Evolutionary conservation across 2,113 vertebrate species (phyloP).

Genomic region (Centropus bengalensis): DNA sequence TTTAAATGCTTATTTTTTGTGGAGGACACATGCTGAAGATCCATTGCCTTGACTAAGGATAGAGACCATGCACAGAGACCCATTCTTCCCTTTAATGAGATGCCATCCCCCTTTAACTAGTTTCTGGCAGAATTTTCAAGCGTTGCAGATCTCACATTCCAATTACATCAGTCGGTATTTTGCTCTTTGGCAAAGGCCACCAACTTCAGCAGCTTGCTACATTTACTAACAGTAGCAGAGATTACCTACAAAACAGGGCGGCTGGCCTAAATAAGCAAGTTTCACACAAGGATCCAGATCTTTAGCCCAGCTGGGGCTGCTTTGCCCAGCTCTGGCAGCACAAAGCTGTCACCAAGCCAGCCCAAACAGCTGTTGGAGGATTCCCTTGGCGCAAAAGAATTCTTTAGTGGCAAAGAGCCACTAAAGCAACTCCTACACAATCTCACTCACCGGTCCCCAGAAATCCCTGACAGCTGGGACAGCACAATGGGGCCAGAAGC

Average conservation of each 20-base stretch:
- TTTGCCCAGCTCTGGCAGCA: slow-evolving; percentile 57
- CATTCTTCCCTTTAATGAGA: slow-evolving; percentile 64
- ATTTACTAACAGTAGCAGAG: slow-evolving; percentile 45
- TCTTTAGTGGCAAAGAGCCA: slow-evolving; percentile 71
- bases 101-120: slow-evolving; percentile 54
- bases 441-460: slow-evolving; percentile 66
- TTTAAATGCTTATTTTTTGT: neutral
- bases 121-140: slow-evolving; percentile 58
- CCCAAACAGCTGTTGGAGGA: slow-evolving; percentile 70
- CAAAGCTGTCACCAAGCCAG: slow-evolving; percentile 71
- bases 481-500: slow-evolving; percentile 63
- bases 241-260: slow-evolving; percentile 44
- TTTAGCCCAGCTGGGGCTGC: slow-evolving; percentile 60
- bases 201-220: slow-evolving; percentile 23
- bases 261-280: slow-evolving; percentile 67
- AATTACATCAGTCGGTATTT: slow-evolving; percentile 55
- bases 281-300: slow-evolving; percentile 20
- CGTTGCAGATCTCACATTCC: slow-evolving; percentile 62
- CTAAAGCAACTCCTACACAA: slow-evolving; percentile 67
- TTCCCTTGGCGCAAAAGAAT: slow-evolving; percentile 72
- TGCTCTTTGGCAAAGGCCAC: slow-evolving; percentile 51
- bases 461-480: slow-evolving; percentile 70
- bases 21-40: neutral
- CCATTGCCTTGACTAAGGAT: neutral
- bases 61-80: slow-evolving; percentile 35